Evolutionary conservation across 2,113 vertebrate genomes (phyloP).

Genomic region (Climacteris rufus): DNA sequence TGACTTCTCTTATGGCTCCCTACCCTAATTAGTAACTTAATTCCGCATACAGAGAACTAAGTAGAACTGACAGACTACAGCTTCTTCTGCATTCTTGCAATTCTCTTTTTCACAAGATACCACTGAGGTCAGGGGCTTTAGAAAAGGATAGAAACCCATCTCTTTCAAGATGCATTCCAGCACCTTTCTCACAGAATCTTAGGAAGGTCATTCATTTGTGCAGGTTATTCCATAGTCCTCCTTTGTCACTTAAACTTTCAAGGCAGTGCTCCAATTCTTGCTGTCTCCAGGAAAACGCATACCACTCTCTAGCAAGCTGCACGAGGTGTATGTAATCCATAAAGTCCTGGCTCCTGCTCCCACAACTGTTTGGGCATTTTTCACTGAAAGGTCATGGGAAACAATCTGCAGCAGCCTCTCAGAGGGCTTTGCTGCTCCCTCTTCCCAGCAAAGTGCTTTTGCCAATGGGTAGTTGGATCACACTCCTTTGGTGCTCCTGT

Average conservation of each 20-base stretch:
- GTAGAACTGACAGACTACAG: background rate
- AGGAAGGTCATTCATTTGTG: background rate
- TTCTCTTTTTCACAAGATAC: background rate
- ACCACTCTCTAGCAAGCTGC: background rate
- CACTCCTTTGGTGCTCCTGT: background rate
- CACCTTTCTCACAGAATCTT: background rate
- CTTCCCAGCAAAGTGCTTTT: background rate
- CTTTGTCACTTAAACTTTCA: background rate
- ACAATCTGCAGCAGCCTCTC: background rate
- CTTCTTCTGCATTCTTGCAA: constrained; percentile 8
- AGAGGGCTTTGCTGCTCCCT: background rate
- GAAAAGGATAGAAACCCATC: background rate
- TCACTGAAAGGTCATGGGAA: background rate
- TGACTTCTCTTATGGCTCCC: background rate
- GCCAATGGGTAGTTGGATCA: background rate
- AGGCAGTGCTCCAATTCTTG: background rate
- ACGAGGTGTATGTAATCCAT: background rate
- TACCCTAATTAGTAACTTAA: constrained; percentile 21
- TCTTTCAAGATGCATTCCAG: background rate
- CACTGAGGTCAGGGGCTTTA: background rate
- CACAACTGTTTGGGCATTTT: background rate
- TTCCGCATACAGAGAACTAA: background rate
- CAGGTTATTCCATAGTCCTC: background rate
- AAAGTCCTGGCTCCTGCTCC: background rate
- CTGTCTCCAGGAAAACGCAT: background rate